Percentiles rank a stretch among this genome's conserved stretches.
Evolutionary conservation across 2,888 invertebrate species (phyloP).

Genomic region (Nomada ruficornis): DNA sequence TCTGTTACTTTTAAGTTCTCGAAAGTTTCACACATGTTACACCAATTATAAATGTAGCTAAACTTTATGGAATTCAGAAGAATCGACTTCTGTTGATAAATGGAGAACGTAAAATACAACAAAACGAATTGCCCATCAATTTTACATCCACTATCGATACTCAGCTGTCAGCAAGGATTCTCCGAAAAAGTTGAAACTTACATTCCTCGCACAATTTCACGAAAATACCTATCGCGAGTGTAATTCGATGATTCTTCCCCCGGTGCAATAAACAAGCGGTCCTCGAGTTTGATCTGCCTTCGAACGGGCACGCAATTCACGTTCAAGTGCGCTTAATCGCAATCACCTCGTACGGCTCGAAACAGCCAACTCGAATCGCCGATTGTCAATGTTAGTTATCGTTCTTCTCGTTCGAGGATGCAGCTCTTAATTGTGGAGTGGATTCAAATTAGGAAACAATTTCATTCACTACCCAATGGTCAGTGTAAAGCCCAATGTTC

Average conservation of each 20-base stretch:
- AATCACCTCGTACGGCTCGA: conserved; percentile 39
- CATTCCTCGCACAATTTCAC: too few species aligned
- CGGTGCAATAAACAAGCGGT: conserved; percentile 17
- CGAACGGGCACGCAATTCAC: conserved; percentile 43
- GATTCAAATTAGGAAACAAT: conserved; percentile 71
- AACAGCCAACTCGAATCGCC: conserved; percentile 39
- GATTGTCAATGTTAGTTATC: conserved; percentile 57
- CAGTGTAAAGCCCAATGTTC: conserved; percentile 58
- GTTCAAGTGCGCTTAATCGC: conserved; percentile 49
- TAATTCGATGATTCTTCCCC: conserved; percentile 26
- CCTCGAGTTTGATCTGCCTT: conserved; percentile 19
- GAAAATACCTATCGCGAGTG: conserved; percentile 9
- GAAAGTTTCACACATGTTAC: too few species aligned
- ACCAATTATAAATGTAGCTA: too few species aligned
- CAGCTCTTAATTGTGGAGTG: conserved; percentile 22
- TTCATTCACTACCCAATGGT: conserved; percentile 67
- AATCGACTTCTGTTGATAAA: too few species aligned
- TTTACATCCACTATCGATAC: too few species aligned
- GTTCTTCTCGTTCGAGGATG: conserved; percentile 25
- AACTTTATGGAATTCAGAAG: too few species aligned
- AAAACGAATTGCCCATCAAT: background rate
- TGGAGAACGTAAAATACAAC: background rate
- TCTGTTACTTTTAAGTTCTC: too few species aligned
- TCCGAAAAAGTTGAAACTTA: background rate
- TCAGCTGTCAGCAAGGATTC: background rate